Evolutionary conservation across 2,888 invertebrate species (phyloP).

Genomic region (Drosophila koepferae): DNA sequence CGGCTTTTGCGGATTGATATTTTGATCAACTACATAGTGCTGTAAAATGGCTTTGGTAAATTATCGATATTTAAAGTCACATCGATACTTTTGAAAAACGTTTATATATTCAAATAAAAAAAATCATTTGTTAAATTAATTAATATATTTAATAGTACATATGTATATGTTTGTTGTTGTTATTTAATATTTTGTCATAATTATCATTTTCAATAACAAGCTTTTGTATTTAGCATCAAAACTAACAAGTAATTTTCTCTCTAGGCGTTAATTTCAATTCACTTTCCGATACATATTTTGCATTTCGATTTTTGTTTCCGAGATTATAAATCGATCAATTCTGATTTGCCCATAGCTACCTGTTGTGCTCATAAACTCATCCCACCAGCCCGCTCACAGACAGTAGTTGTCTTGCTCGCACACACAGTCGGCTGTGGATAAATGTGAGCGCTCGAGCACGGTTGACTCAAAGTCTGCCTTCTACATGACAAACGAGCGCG

Average conservation of each 20-base stretch:
- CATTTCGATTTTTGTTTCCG: constrained; percentile 10
- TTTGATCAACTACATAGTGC: constrained; percentile 32
- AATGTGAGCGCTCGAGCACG: constrained; percentile 44
- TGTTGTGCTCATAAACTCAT: constrained; percentile 47
- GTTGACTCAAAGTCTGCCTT: constrained; percentile 60
- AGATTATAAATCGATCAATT: constrained; percentile 44
- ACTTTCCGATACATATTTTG: constrained; percentile 5
- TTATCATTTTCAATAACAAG: neutral
- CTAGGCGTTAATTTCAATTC: neutral
- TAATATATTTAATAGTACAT: neutral
- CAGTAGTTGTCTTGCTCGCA: constrained; percentile 48
- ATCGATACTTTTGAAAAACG: constrained; percentile 1
- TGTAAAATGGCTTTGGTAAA: constrained; percentile 14
- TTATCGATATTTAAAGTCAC: neutral
- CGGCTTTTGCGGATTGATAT: constrained; percentile 7
- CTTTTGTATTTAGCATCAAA: neutral
- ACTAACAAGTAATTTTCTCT: neutral
- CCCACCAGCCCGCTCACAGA: constrained; percentile 36
- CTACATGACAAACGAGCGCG: constrained; percentile 43
- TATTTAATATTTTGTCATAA: neutral
- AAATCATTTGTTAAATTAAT: neutral
- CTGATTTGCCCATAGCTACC: constrained; percentile 50
- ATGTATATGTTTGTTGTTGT: too few relatives aligned
- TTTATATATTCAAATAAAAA: neutral
- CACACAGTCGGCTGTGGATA: constrained; percentile 42